Evolutionary conservation across 2,888 invertebrate species (phyloP), one percentile per base, ranked within the genome.

Genomic region (Nematopogon swammerdamellus): DNA sequence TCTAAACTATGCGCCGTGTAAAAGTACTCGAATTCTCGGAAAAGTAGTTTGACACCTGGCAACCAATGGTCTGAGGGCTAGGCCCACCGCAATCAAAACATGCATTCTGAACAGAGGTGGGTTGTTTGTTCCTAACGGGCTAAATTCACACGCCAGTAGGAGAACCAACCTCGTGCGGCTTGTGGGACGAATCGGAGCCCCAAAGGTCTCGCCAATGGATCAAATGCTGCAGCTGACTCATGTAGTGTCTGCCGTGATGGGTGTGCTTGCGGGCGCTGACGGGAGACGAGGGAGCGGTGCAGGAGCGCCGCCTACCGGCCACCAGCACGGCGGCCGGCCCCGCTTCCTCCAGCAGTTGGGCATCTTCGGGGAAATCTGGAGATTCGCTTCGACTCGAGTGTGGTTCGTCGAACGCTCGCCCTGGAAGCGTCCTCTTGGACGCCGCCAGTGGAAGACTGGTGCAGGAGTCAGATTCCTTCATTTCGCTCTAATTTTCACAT

Each of bases 121-220:
- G n/a, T n/a, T n/a, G n/a, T n/a, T n/a, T n/a, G n/a, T n/a, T n/a
- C n/a, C n/a, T n/a, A n/a, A n/a, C n/a, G n/a, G n/a, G n/a, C n/a
- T n/a, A n/a, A n/a, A n/a, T n/a, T n/a, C n/a, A n/a, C n/a, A n/a
- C n/a, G n/a, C n/a, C n/a, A n/a, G n/a, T n/a, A n/a, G n/a, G n/a
- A n/a, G n/a, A 36, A 47, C 47, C 18, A 47, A 47, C 47, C 30
- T 47, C 47, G 47, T 47, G 36, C 18, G 47, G 36, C 47, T 18
- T 47, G 42, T 42, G 30, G 42, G 36, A 42, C 42, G 42, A 36
- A 42, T 47, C 36, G 42, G 30, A 75, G 51, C 72, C 69, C 77
- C 77, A 76, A 54, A 75, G 76, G 61, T 77, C 77, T 57, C 69
- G 67, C 79, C 79, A 82, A 60, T 75, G 75, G 53, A 75, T 79